phyloP scores from a whole-genome alignment of 2,888 invertebrate genomes.

The Tolmerus cingulatus region DNA sequence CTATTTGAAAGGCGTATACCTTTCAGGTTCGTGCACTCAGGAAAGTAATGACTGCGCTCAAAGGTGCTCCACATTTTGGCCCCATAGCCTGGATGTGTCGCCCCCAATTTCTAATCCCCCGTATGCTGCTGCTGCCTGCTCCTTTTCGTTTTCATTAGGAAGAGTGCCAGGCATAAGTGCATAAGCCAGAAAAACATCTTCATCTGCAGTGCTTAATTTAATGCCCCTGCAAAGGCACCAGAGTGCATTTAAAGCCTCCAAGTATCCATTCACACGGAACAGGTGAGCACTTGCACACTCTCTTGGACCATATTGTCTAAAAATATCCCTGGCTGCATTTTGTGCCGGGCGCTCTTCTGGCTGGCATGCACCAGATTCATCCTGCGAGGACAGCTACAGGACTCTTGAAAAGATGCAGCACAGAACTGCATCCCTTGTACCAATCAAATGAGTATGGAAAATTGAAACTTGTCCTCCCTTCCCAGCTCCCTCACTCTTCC shows the following conservation, averaged over 20 bases:
- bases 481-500: background rate
- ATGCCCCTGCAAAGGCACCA: background rate
- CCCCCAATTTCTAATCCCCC: background rate
- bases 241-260: background rate
- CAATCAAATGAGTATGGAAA: background rate
- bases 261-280: background rate
- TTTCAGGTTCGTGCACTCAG: background rate
- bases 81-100: background rate
- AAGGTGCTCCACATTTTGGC: background rate
- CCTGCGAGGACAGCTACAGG: background rate
- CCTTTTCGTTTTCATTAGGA: background rate
- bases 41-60: background rate
- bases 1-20: background rate
- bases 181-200: background rate
- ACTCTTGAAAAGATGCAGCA: background rate
- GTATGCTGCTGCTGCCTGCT: background rate
- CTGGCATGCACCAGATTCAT: background rate
- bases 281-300: background rate
- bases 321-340: background rate
- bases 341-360: background rate
- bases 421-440: background rate
- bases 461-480: background rate
- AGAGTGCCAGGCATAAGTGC: background rate
- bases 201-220: background rate
- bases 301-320: background rate